These are phyloP conservation scores for Zosterops japonicus DNA, from an alignment of 2,113 vertebrate genomes.

Conservation along the genomic window DNA sequence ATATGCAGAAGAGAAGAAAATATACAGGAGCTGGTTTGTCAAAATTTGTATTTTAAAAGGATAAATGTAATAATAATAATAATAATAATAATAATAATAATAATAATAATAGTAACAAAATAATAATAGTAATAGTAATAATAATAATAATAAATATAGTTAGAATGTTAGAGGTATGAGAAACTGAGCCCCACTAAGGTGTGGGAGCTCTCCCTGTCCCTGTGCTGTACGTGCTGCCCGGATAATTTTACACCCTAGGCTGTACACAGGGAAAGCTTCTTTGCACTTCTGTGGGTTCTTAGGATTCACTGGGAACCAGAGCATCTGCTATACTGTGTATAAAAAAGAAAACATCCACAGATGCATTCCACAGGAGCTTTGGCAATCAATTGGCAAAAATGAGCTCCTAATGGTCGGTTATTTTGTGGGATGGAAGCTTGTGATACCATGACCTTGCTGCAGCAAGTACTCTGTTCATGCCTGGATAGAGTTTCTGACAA, in stretches of 20 bases:
- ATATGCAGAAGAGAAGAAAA: neutral
- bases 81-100: too few species aligned
- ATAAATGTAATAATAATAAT: neutral
- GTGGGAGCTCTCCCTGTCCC: neutral
- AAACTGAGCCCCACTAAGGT: neutral
- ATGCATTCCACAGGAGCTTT: neutral
- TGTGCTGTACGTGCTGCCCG: rapidly evolving
- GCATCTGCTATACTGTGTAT: neutral
- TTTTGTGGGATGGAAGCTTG: slow-evolving; percentile 29
- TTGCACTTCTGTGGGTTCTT: neutral
- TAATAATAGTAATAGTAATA: too few species aligned
- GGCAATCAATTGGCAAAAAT: slow-evolving; percentile 44
- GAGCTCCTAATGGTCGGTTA: neutral
- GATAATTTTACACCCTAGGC: neutral
- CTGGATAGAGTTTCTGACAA: slow-evolving; percentile 66
- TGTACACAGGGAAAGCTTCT: neutral
- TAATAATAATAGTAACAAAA: too few species aligned
- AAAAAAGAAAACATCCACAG: neutral
- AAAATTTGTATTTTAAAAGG: neutral
- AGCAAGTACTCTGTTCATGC: slow-evolving; percentile 51
- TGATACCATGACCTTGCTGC: slow-evolving; percentile 49
- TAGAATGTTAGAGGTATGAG: neutral
- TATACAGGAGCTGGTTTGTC: neutral
- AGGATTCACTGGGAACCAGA: neutral
- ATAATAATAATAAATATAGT: too few species aligned